These are phyloP conservation scores for Eretmocerus hayati DNA, from an alignment of 2,888 invertebrate species.

Conservation along the genomic window DNA sequence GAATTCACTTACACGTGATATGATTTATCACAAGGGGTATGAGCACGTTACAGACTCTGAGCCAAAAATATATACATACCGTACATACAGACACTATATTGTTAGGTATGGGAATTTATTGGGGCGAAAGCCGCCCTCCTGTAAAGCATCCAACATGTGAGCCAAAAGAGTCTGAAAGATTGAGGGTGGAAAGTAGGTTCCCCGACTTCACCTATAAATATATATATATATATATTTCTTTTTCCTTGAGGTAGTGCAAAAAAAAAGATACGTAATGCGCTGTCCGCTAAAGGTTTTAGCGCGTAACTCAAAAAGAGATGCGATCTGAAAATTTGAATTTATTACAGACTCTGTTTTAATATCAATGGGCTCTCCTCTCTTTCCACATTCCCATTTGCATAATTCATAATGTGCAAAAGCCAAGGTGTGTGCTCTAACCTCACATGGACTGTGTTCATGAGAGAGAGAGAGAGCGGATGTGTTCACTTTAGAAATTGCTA, in stretches of 20 bases:
- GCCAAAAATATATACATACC: too few species aligned
- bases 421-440: neutral
- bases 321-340: conserved; percentile 22
- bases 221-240: too few species aligned
- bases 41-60: too few species aligned
- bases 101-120: conserved; percentile 44
- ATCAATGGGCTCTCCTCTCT: conserved; percentile 12
- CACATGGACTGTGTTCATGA: neutral
- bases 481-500: conserved; percentile 16
- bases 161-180: conserved; percentile 3
- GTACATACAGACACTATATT: too few species aligned
- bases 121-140: conserved; percentile 32
- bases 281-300: conserved; percentile 6
- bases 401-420: conserved; percentile 18
- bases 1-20: conserved; percentile 38
- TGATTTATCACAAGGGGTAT: conserved; percentile 42
- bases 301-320: conserved; percentile 7
- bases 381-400: conserved; percentile 11
- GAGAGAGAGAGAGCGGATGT: neutral
- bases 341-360: conserved; percentile 18
- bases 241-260: neutral
- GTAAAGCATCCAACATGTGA: conserved; percentile 13
- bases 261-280: conserved; percentile 4
- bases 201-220: too few species aligned
- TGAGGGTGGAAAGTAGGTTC: neutral